Base-by-base conservation (phyloP, 1,140 invertebrate species). In the Apolygus lucorum region DNA sequence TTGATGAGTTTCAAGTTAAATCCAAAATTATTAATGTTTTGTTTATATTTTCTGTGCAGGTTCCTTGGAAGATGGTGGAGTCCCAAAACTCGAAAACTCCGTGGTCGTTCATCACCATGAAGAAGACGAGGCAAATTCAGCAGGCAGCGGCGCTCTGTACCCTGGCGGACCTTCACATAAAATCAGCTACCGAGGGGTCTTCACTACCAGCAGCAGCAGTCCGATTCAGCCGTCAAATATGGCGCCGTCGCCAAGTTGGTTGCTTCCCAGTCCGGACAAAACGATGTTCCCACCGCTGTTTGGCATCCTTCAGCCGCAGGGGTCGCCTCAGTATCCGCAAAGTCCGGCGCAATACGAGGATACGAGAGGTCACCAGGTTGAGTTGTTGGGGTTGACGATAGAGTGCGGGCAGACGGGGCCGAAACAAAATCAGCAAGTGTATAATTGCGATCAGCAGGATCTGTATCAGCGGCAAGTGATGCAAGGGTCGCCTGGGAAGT, bases 11-110 rank as follows among this genome's bases (percentile, higher is more conserved):
- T n/a, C n/a, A n/a, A n/a, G n/a, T n/a, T n/a, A n/a, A n/a, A n/a
- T n/a, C n/a, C n/a, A n/a, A n/a, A n/a, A n/a, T n/a, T n/a, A n/a
- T 49, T 49, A 21, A 59, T 24, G 54, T 59, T 59, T 59, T 59
- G 11, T 59, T 13, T 13, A 59, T 24, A 21, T 59, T 59, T 11
- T 59, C 22, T 59, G 54, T 59, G 86, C 81, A 91, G 89, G 89
- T 80, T 86, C 86, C 70, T 82, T 91, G 78, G 86, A 89, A 74
- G 86, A 87, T 52, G 88, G 90, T 76, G 89, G 91, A 76, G 79
- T 91, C 26, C 88, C 78, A 2, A 68, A 72, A 64, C 21, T 65
- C 89, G 76, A 88, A 83, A 69, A 77, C 78, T 34, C 75, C 52
- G 52, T 71, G 2, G 71, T 84, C 54, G 84, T 80, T 72, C 83